Evolutionary conservation across 2,113 vertebrate species (phyloP).

Genomic region (Calidris pygmaea): DNA sequence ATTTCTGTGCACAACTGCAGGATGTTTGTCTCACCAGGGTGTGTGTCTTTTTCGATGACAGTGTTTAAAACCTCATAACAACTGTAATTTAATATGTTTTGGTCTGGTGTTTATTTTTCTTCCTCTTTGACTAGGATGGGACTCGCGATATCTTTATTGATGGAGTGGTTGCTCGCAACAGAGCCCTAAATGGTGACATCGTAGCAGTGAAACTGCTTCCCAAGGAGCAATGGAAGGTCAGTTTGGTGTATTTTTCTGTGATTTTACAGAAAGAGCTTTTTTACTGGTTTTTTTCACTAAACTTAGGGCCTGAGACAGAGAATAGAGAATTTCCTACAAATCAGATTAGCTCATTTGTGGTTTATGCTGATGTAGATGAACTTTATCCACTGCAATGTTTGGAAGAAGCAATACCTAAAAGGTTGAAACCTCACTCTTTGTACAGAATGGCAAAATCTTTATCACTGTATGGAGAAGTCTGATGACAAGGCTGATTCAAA

Average conservation of each 20-base stretch:
- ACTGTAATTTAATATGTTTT: not conserved
- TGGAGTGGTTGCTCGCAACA: slow-evolving; percentile 89
- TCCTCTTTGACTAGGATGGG: slow-evolving; percentile 80
- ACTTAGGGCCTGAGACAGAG: not conserved
- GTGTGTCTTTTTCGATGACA: not conserved
- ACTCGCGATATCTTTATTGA: slow-evolving; percentile 92
- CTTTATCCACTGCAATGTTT: not conserved
- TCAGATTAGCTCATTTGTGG: not conserved
- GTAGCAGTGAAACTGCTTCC: slow-evolving; percentile 90
- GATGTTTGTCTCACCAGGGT: not conserved
- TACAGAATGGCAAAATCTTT: not conserved
- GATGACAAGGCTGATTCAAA: not conserved
- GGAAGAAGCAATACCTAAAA: not conserved
- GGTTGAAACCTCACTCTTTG: not conserved
- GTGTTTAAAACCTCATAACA: not conserved
- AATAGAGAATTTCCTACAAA: not conserved
- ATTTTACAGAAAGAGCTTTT: not conserved
- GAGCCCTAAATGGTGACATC: slow-evolving; percentile 92
- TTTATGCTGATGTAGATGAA: not conserved
- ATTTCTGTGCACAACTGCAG: not conserved
- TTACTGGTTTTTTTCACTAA: not conserved
- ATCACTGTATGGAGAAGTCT: not conserved
- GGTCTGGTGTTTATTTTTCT: not conserved
- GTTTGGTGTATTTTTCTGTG: slow-evolving; percentile 17
- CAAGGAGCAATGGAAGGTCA: slow-evolving; percentile 94